phyloP scores from a whole-genome alignment of 2,888 invertebrate species.

The Drosophila kambysellisi region DNA sequence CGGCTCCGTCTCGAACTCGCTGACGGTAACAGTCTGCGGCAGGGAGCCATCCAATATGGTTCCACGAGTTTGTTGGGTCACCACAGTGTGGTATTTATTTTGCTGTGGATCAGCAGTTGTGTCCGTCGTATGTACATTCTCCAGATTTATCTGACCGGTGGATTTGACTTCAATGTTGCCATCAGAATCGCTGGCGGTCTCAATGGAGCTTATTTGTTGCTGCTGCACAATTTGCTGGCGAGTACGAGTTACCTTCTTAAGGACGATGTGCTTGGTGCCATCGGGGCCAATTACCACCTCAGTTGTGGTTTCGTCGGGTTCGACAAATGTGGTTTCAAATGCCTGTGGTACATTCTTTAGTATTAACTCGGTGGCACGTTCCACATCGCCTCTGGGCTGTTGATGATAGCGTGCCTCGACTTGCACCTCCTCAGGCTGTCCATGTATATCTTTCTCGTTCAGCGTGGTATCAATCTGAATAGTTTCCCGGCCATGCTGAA shows the following conservation, averaged over 20 bases:
- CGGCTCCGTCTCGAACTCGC: slow-evolving; percentile 83
- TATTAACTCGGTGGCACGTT: slow-evolving; percentile 89
- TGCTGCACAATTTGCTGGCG: slow-evolving; percentile 88
- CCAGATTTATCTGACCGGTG: slow-evolving; percentile 87
- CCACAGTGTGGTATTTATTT: slow-evolving; percentile 86
- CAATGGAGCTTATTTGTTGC: slow-evolving; percentile 87
- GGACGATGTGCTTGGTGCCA: slow-evolving; percentile 92
- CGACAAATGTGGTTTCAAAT: slow-evolving; percentile 92
- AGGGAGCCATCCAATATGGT: slow-evolving; percentile 76
- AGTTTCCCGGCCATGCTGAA: slow-evolving; percentile 88
- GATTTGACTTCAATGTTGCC: slow-evolving; percentile 88
- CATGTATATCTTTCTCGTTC: slow-evolving; percentile 85
- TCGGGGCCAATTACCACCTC: slow-evolving; percentile 92
- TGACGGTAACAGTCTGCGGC: slow-evolving; percentile 73
- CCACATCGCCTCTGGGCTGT: slow-evolving; percentile 85
- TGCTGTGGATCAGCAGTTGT: slow-evolving; percentile 86
- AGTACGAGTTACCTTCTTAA: slow-evolving; percentile 90
- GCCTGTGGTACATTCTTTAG: slow-evolving; percentile 90
- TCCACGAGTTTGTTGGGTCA: slow-evolving; percentile 75
- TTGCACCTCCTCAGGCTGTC: slow-evolving; percentile 87
- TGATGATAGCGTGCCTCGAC: slow-evolving; percentile 91
- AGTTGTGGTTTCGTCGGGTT: slow-evolving; percentile 93
- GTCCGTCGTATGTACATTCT: slow-evolving; percentile 85
- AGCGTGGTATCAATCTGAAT: slow-evolving; percentile 90
- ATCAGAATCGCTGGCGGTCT: slow-evolving; percentile 86